phyloP scores from a whole-genome alignment of 2,888 invertebrate genomes.

The Thecophora atra region DNA sequence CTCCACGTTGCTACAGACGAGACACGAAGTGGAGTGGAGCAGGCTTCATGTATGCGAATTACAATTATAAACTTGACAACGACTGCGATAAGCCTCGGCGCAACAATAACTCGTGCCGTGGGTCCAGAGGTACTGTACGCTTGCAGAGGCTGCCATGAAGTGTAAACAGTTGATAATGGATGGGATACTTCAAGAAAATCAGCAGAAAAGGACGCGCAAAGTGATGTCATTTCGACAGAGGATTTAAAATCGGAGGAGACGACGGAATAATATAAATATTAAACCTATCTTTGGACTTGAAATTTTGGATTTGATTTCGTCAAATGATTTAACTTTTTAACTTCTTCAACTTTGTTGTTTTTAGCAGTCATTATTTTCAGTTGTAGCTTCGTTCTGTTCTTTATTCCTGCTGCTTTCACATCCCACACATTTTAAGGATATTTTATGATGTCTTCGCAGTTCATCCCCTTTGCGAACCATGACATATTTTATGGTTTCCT shows the following conservation, averaged over 20 bases:
- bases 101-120: slow-evolving; percentile 20
- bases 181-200: background rate
- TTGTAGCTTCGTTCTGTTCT: background rate
- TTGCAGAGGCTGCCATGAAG: background rate
- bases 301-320: background rate
- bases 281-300: background rate
- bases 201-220: background rate
- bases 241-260: background rate
- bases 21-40: background rate
- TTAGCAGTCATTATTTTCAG: background rate
- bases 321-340: background rate
- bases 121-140: background rate
- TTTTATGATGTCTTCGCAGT: background rate
- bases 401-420: background rate
- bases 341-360: background rate
- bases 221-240: slow-evolving; percentile 18
- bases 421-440: background rate
- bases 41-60: background rate
- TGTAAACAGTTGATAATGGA: slow-evolving; percentile 16
- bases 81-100: slow-evolving; percentile 10
- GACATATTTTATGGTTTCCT: slow-evolving; percentile 21
- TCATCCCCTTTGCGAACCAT: background rate
- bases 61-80: slow-evolving; percentile 28
- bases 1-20: background rate
- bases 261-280: background rate